Conservation (phyloP, 2,888 invertebrate genomes). For the Rhogogaster chlorosoma region DNA sequence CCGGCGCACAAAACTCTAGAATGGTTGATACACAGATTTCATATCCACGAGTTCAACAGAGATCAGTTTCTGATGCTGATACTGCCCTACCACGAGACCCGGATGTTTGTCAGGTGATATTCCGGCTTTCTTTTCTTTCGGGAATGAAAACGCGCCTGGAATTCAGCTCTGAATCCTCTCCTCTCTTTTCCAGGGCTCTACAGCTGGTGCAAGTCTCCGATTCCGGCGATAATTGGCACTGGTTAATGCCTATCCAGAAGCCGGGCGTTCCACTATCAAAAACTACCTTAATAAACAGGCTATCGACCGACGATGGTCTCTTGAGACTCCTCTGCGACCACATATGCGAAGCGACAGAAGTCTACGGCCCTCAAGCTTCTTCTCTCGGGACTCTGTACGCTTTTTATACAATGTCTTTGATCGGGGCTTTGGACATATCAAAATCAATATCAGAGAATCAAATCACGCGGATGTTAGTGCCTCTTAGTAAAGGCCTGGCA, state of each 20-base stretch:
- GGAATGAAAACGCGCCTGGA: background rate
- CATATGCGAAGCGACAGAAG: constrained; percentile 81
- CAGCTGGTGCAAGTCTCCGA: constrained; percentile 86
- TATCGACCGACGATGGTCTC: constrained; percentile 83
- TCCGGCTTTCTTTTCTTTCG: background rate
- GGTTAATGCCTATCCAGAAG: constrained; percentile 87
- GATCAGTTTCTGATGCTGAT: constrained; percentile 89
- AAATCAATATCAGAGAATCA: constrained; percentile 82
- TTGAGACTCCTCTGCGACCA: constrained; percentile 83
- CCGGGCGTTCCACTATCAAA: constrained; percentile 88
- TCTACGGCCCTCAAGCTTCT: constrained; percentile 81
- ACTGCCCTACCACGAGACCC: constrained; percentile 96
- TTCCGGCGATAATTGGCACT: constrained; percentile 85
- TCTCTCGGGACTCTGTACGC: constrained; percentile 86
- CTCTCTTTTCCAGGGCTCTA: constrained; percentile 79
- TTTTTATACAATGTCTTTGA: constrained; percentile 88
- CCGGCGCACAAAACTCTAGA: constrained; percentile 95
- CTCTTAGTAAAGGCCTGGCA: constrained; percentile 85
- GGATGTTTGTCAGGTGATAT: constrained; percentile 86
- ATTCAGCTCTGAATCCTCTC: background rate
- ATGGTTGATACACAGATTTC: constrained; percentile 95
- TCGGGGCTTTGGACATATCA: constrained; percentile 84
- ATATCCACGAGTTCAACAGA: constrained; percentile 93
- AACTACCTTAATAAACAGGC: constrained; percentile 86
- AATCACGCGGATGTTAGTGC: constrained; percentile 85